A percentile compares a stretch with the other conserved stretches of the same genome.
Conservation (phyloP, 2,113 vertebrate species). For the Thamnophis sirtalis region DNA sequence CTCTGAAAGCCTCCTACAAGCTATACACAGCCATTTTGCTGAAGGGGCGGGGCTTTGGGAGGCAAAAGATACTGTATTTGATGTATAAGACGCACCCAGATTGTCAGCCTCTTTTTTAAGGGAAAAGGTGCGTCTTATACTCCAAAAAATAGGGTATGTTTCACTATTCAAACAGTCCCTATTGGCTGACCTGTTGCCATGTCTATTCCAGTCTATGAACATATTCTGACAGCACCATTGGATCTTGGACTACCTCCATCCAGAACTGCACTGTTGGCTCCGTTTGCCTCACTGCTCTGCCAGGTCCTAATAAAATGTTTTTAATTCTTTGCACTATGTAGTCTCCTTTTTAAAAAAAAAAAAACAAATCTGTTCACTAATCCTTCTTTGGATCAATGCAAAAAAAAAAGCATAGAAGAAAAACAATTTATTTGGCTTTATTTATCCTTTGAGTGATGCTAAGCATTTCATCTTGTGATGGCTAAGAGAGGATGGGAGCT, state of each 20-base stretch:
- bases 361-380: constrained; percentile 11
- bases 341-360: constrained; percentile 5
- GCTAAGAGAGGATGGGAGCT: not conserved
- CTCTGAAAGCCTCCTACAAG: too few species aligned
- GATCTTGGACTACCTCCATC: not conserved
- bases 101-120: too few species aligned
- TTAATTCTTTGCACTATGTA: not conserved
- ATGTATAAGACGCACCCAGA: too few species aligned
- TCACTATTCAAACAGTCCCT: too few species aligned
- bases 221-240: too few species aligned
- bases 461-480: not conserved
- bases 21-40: too few species aligned
- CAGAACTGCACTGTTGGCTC: not conserved
- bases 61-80: too few species aligned
- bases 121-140: too few species aligned
- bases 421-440: not conserved
- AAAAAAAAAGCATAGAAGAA: not conserved
- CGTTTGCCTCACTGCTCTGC: not conserved
- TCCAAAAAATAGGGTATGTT: too few species aligned
- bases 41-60: too few species aligned
- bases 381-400: constrained; percentile 2
- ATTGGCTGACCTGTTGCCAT: too few species aligned
- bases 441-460: constrained; percentile 9
- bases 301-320: not conserved
- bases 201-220: too few species aligned